Base-by-base conservation (phyloP, 2,113 vertebrate genomes). In the Probosciger aterrimus region DNA sequence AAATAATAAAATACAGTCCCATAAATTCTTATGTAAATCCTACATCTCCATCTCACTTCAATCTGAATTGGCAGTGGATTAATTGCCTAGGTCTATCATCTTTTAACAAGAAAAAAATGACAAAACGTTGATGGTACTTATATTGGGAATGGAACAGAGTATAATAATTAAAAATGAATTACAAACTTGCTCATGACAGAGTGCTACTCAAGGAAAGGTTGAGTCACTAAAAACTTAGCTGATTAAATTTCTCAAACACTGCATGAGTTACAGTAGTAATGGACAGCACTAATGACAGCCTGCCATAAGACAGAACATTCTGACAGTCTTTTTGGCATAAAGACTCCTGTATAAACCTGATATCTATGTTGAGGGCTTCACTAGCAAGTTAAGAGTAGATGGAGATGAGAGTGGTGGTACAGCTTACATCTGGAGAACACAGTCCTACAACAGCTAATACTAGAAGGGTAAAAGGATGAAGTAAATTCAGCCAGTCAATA, bases 91-190 rank as follows among this genome's bases (percentile, higher is more conserved):
- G 65, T 14, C 27, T 70, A 44, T 70, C 57, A 68, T n/a, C 44
- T 65, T 92, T 74, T 53, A 88, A 76, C 24, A 82, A 41, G 4
- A 14, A 86, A 90, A 73, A 77, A 75, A 63, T 14, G 41, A 69
- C 69, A 87, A 60, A 87, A 65, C 9, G 81, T 84, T 60, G 47
- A 84, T 19, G 14, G 20, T 37, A 62, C 70, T 82, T 95, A 18
- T 25, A 43, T 6, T 75, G 47, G 33, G 41, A 86, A 60, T 20
- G 93, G 85, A 90, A 74, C 13, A 70, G 41, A 85, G 37, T 33
- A 65, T 43, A 92, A 77, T 35, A 81, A 93, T 89, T 92, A 93
- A 92, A 95, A 94, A 78, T 65, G 74, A 78, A 67, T 91, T 1
- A 49, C 60, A 70, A 84, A 86, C 33, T 74, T 65, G 53, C 41